Evolutionary conservation across 2,113 vertebrate genomes (phyloP).

Genomic region (Peucedramus taeniatus): DNA sequence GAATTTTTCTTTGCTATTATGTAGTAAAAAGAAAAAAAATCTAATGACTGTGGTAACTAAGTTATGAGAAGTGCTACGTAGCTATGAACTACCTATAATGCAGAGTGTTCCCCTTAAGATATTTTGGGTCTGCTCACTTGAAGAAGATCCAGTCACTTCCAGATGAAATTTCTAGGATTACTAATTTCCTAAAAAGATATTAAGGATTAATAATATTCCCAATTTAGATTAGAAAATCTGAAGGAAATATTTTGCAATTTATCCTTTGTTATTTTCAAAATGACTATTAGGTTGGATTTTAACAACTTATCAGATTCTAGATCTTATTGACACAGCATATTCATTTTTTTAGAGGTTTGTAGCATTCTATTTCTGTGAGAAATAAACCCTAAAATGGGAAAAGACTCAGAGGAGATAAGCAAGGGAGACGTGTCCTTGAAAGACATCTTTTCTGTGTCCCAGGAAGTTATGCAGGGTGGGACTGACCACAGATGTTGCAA

Average conservation of each 20-base stretch:
- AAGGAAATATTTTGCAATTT: neutral
- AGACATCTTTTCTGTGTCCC: too few relatives aligned
- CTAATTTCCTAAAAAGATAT: neutral
- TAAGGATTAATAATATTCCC: neutral
- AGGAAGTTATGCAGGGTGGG: neutral
- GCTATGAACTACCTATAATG: neutral
- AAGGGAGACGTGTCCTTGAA: rapidly evolving
- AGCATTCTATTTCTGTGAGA: neutral
- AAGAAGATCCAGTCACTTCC: neutral
- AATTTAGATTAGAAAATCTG: neutral
- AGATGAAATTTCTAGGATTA: neutral
- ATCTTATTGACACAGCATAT: rapidly evolving
- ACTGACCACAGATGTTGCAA: neutral
- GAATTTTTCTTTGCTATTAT: neutral
- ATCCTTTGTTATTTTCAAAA: neutral
- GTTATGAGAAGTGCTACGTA: neutral
- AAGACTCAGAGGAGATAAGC: neutral
- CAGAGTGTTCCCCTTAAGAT: neutral
- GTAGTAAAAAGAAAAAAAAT: neutral
- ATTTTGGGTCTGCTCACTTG: neutral
- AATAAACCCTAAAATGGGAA: neutral
- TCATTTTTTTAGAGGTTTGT: neutral
- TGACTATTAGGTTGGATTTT: neutral
- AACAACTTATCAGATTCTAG: neutral
- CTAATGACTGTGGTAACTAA: neutral